phyloP scores from a whole-genome alignment of 2,113 vertebrate species.

The Orientallactaga bullata region DNA sequence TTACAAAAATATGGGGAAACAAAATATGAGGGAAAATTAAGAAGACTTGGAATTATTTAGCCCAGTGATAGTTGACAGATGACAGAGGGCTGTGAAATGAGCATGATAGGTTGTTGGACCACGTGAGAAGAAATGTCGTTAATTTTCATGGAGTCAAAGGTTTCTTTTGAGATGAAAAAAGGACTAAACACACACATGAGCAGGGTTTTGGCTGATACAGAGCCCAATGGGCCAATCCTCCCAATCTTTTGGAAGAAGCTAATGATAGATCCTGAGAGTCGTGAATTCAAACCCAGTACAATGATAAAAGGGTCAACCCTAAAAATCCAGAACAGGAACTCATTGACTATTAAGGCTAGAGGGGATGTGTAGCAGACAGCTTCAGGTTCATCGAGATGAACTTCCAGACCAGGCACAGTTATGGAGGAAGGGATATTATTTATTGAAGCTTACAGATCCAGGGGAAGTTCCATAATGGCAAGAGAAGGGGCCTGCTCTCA shows the following conservation, averaged over 20 bases:
- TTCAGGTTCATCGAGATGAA: too few species aligned
- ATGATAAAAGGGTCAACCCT: not conserved
- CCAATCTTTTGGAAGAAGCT: not conserved
- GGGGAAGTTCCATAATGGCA: too few species aligned
- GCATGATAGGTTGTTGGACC: not conserved
- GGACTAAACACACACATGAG: not conserved
- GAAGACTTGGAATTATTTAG: not conserved
- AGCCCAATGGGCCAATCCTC: not conserved
- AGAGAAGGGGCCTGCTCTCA: too few species aligned
- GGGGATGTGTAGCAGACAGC: too few species aligned
- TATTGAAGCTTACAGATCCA: too few species aligned
- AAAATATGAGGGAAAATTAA: conserved; percentile 1
- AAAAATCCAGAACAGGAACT: not conserved
- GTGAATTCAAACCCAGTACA: not conserved
- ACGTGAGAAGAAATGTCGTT: not conserved
- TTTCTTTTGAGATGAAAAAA: conserved; percentile 15
- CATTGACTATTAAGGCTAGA: not conserved
- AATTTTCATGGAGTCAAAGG: conserved; percentile 10
- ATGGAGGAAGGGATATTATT: too few species aligned
- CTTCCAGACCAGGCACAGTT: too few species aligned
- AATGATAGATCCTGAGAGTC: conserved; percentile 23
- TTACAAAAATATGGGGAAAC: not conserved
- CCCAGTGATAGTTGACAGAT: not conserved
- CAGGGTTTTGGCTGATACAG: not conserved
- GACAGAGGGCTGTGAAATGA: not conserved